Base-by-base conservation (phyloP, 2,113 vertebrate species). In the Toxotes jaculatrix region DNA sequence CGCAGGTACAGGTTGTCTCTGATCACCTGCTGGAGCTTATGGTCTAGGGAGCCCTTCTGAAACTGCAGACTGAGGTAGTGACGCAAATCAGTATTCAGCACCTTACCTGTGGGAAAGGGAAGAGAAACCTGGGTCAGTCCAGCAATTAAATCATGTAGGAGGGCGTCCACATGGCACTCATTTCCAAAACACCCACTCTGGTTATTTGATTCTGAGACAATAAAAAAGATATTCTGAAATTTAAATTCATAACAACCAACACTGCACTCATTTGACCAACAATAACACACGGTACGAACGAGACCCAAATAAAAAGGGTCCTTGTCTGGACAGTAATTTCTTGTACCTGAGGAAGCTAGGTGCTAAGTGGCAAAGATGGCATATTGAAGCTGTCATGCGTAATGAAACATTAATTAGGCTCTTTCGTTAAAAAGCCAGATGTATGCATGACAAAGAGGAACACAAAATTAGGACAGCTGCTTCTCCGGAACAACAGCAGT, bases 31-130 rank as follows among this genome's bases (percentile, higher is more conserved):
- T 99, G 98, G 19, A 99, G 96, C 90, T 99, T 99, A 84, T 99
- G 98, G 94, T 99, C 98, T 94, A 98, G 88, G 0, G 98, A 99
- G 86, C 98, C 98, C 88, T 99, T 99, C 95, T 99, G 98, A 93
- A 99, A 99, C 94, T 99, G 98, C 87, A 99, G 96, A 90, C 98
- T 99, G 95, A 99, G 94, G 93, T 99, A 99, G 93, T 99, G 98
- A 55, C 97, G 97, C 91, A 99, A 92, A 92, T 99, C 97, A 74
- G 97, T 97, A 92, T 99, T 99, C 93, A 99, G 95, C 88, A 99
- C 98, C 93, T 99, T 99, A 65, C 98, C 98, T 99, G 32, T 1
- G 63, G 31, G 59, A 43, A 36, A 12, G 74, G 36, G 84, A n/a
- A 66, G 43, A 83, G 27, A 80, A 62, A 27, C 47, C 4, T 42